These are phyloP conservation scores for Prunella himalayana DNA, from an alignment of 2,113 vertebrate genomes.

Conservation along the genomic window DNA sequence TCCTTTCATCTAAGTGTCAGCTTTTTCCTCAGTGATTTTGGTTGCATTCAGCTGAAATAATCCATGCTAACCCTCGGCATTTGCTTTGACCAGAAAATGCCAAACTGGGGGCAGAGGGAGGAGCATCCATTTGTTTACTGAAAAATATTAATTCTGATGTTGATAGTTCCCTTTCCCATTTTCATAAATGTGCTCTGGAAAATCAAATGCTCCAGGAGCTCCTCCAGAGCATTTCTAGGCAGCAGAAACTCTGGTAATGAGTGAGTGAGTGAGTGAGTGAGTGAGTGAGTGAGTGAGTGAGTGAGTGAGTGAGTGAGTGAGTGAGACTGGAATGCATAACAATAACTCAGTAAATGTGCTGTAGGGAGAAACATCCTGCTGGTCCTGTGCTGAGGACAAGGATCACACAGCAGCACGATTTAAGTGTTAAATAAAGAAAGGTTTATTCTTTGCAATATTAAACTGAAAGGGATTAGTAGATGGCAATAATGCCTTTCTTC, in stretches of 20 bases:
- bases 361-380: neutral
- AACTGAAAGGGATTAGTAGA: neutral
- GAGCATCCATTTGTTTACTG: neutral
- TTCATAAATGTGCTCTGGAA: neutral
- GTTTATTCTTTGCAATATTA: neutral
- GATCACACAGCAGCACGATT: neutral
- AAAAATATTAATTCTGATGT: neutral
- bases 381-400: neutral
- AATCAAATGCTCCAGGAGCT: neutral
- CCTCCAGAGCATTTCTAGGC: neutral
- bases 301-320: neutral
- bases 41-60: neutral
- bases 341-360: neutral
- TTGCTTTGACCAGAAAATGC: neutral
- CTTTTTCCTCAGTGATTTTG: neutral
- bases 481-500: neutral
- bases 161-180: neutral
- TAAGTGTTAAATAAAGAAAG: neutral
- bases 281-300: neutral
- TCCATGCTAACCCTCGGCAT: neutral
- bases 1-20: neutral
- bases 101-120: rapidly evolving
- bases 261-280: neutral
- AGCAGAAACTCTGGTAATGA: neutral
- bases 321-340: neutral